Base-by-base conservation (phyloP, 1,140 invertebrate species). In the Temnothorax longispinosus region DNA sequence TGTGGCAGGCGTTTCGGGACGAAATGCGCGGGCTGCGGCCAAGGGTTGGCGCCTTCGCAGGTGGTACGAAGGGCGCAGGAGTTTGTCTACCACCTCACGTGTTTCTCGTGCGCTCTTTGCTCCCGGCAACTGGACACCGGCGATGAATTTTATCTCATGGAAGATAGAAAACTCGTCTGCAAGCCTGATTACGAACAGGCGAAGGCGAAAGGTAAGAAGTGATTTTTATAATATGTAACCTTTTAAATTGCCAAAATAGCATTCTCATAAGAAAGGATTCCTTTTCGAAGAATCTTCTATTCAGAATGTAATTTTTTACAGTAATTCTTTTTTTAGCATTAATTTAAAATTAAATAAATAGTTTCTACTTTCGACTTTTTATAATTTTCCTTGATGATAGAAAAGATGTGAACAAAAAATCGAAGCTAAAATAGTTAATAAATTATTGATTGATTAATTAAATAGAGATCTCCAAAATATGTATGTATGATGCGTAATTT, bases 141-240 rank as follows among this genome's bases (percentile, higher is more conserved):
- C 0, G 99, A 99, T 94, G 99, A 99, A 94, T 99, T 99, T 95
- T 99, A 99, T 94, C 97, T 99, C 52, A 99, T 99, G 97, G 99
- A 99, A 94, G 99, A 99, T 95, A 97, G 98, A 85, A 99, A 99
- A 95, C 97, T 99, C 72, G 98, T 99, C 62, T 99, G 99, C 95
- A 99, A 99, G 94, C 97, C 98, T 1, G 99, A 99, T 95, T 99
- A 99, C 95, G 98, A 99, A 94, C 97, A 98, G 32, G 98, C 98
- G 50, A 98, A 98, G 95, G 97, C 98, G 50, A 98, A 99, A 98
- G 98, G 98, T 98, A 93, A 93, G 65, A 93, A 64, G 38, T 65
- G n/a, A 65, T 21, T 21, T 21, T 21, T 21, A 21, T 21, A 21
- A 21, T 85, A 35, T 7, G 44, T 62, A 58, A 74, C 3, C 11